These are phyloP conservation scores for Eupithecia pulchellata DNA, from an alignment of 2,888 invertebrate genomes.

Conservation along the genomic window DNA sequence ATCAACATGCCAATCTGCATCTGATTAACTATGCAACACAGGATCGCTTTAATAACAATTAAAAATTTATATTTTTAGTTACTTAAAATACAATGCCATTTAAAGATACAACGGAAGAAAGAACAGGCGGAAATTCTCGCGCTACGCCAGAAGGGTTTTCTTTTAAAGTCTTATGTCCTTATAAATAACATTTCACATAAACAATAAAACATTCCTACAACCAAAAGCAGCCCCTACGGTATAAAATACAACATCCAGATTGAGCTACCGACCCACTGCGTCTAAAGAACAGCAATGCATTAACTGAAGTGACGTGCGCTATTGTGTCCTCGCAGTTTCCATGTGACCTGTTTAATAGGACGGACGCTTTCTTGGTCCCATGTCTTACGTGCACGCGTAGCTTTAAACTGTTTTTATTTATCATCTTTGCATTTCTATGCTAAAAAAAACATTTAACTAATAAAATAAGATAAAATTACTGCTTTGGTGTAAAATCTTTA, in stretches of 20 bases:
- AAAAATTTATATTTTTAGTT: too few relatives aligned
- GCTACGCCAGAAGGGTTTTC: too few relatives aligned
- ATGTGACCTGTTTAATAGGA: conserved; percentile 56
- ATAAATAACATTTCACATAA: neutral
- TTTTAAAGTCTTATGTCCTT: too few relatives aligned
- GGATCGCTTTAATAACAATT: too few relatives aligned
- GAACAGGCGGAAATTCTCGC: too few relatives aligned
- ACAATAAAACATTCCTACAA: neutral
- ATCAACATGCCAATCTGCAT: too few relatives aligned
- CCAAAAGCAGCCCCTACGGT: neutral
- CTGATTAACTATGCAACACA: too few relatives aligned
- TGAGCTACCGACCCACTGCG: conserved; percentile 23
- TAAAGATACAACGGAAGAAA: too few relatives aligned
- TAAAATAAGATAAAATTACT: too few relatives aligned
- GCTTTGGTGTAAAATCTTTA: too few relatives aligned
- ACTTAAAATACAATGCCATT: too few relatives aligned
- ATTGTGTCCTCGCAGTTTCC: conserved; percentile 53
- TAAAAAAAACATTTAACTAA: too few relatives aligned
- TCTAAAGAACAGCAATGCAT: conserved; percentile 60
- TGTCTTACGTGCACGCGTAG: conserved; percentile 14
- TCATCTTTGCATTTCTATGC: neutral
- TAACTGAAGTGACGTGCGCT: conserved; percentile 56
- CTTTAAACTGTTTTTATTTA: neutral
- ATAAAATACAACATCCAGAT: conserved; percentile 1
- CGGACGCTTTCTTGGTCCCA: conserved; percentile 29